Base-by-base conservation (phyloP, 2,888 invertebrate species). In the Tenthredo amoena region DNA sequence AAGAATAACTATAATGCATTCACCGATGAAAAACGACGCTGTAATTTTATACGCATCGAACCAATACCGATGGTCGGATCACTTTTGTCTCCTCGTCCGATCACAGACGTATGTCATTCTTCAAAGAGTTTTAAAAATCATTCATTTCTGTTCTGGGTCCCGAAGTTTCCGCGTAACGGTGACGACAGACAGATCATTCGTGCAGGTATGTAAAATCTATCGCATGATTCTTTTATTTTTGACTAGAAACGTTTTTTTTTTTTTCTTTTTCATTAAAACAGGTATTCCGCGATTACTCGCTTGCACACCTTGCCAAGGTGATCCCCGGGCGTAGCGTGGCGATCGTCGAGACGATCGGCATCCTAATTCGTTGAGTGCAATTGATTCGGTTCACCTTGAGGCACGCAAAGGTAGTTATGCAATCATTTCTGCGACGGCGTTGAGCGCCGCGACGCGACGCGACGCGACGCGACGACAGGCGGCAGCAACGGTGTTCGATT, bases 1-100 rank as follows among this genome's bases (percentile, higher is more conserved):
- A 55, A 82, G 79, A 83, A 72, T 77, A 77, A 76, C 86, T 86
- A 86, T 10, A 58, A 58, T 58, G n/a, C 37, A 5, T 58, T 10
- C 4, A n/a, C 5, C 34, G 55, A 79, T 55, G 37, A 21, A n/a
- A 15, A 74, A n/a, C 31, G 2, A 31, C 65, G 26, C n/a, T 9
- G 12, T 43, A 26, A 76, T 76, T 43, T 1, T 12, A 6, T 72
- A 9, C 65, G 31, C 31, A 26, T 65, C 62, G 7, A 65, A 65
- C 10, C 26, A 65, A 65, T 31, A 65, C 21, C 21, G 58, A 58
- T 7, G 9, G 40, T 40, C 40, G 6, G 15, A 15, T 47, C 50
- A 50, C 18, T 50, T 50, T 50, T 50, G 50, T 50, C 18, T 50
- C 50, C 50, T 50, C 18, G 1, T 18, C 18, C 0, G 50, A 50